These are phyloP conservation scores for Seriola rivoliana DNA, from an alignment of 2,113 vertebrate genomes.

Conservation along the genomic window DNA sequence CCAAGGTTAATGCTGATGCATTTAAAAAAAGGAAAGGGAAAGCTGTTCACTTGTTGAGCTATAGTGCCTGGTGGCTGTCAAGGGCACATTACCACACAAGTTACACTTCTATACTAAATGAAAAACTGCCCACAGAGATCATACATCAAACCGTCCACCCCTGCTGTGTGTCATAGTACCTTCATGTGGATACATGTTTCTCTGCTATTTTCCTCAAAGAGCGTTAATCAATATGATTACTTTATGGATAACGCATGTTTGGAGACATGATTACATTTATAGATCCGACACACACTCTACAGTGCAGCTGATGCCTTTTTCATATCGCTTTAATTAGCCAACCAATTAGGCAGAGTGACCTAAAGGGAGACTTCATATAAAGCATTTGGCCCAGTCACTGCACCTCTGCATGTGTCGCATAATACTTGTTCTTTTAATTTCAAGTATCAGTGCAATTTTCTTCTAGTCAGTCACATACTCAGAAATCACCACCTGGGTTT, in stretches of 20 bases:
- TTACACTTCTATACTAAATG: neutral
- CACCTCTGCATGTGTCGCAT: constrained; percentile 29
- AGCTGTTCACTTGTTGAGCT: constrained; percentile 31
- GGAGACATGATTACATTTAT: constrained; percentile 74
- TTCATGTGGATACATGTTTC: constrained; percentile 29
- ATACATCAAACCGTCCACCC: constrained; percentile 43
- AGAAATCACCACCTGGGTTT: neutral
- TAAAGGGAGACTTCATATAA: constrained; percentile 27
- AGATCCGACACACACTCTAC: constrained; percentile 50
- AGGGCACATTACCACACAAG: neutral
- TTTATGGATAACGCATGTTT: constrained; percentile 54
- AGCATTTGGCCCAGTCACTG: constrained; percentile 39
- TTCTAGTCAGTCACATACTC: neutral
- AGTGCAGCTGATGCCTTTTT: constrained; percentile 50
- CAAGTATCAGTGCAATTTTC: constrained; percentile 29
- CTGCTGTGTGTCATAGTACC: neutral
- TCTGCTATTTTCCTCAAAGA: constrained; percentile 21
- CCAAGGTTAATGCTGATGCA: constrained; percentile 38
- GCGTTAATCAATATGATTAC: constrained; percentile 56
- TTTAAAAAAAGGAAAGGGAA: neutral
- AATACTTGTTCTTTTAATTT: constrained; percentile 28
- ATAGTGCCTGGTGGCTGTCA: neutral
- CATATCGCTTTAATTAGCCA: constrained; percentile 74
- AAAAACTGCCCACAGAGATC: constrained; percentile 22
- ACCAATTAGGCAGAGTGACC: constrained; percentile 74